Base-by-base conservation (phyloP, 2,888 invertebrate species). In the Griposia aprilina region DNA sequence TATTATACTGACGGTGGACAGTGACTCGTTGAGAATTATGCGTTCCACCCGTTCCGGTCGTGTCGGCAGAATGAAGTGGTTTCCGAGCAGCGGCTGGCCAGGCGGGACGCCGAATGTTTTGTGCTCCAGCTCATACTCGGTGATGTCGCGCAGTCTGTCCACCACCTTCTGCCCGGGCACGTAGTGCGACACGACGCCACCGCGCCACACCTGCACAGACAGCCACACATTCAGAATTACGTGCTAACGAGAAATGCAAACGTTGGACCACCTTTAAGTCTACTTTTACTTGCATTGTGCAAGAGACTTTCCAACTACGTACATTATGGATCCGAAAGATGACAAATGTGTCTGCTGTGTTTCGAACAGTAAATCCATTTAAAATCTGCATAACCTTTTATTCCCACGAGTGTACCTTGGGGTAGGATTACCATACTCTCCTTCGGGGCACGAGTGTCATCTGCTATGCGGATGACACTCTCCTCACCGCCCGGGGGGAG, bases 21-120 rank as follows among this genome's bases (percentile, higher is more conserved):
- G 96, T 11, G 97, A 97, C 87, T 97, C 97, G 91, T 98, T 98
- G 85, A 98, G 97, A 71, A 92, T 89, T 74, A 97, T 95, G 82
- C 93, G 94, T 87, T 93, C 96, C 90, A 94, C 96, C 13, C 95
- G 92, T 23, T 97, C 97, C 60, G 96, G 97, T 59, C 97, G 95
- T 76, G 92, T 87, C 50, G 98, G 97, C 86, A 98, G 93, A 69
- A 92, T 79, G 90, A 97, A 97, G 93, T 97, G 96, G 84, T 96
- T 93, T 20, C 98, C 98, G 71, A 98, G 95, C 88, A 97, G 94
- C 48, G 98, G 97, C 66, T 96, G 96, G 7, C 92, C 91, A 36
- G 98, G 93, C 67, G 97, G 93, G 81, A 92, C 96, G 50, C 98
- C 98, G 92, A 97, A 97, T 72, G 97, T 93, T 87, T 94, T 92